Conservation (phyloP, 2,113 vertebrate genomes). For the Ascaphus truei region DNA sequence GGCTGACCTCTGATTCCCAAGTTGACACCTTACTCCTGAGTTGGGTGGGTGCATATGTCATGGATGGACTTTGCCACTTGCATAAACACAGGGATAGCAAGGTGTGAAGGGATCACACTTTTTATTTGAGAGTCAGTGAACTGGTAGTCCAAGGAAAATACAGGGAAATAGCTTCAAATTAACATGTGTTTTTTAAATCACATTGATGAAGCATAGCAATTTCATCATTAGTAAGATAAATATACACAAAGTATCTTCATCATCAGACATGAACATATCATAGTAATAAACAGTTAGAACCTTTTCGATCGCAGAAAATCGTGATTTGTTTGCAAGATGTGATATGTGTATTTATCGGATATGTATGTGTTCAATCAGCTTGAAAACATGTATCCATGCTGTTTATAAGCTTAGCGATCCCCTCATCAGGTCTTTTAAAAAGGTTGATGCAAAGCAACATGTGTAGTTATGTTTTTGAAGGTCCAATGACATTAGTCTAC, state of each 20-base stretch:
- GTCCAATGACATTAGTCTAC: too few species aligned
- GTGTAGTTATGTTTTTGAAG: too few species aligned
- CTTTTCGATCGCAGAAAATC: too few species aligned
- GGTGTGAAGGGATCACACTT: slow-evolving; percentile 32
- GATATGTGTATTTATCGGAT: too few species aligned
- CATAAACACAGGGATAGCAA: slow-evolving; percentile 18
- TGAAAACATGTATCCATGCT: too few species aligned
- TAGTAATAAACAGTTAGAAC: too few species aligned
- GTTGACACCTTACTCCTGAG: slow-evolving; percentile 24
- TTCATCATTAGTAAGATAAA: neutral
- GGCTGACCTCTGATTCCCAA: slow-evolving; percentile 21
- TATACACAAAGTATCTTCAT: neutral
- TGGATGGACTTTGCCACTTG: slow-evolving; percentile 20
- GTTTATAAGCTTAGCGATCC: too few species aligned
- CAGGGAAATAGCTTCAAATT: neutral
- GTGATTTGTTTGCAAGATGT: too few species aligned
- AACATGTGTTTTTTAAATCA: slow-evolving; percentile 19
- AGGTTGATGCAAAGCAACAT: too few species aligned
- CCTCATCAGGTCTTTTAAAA: too few species aligned
- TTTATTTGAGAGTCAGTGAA: neutral
- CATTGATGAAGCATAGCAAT: neutral
- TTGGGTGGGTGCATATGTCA: slow-evolving; percentile 10
- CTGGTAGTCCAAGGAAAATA: neutral
- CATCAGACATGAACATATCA: too few species aligned
- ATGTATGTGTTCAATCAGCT: too few species aligned